Percentiles rank a stretch among this genome's conserved stretches.
Evolutionary conservation across 2,113 vertebrate species (phyloP).

Genomic region (Ovis aries): DNA sequence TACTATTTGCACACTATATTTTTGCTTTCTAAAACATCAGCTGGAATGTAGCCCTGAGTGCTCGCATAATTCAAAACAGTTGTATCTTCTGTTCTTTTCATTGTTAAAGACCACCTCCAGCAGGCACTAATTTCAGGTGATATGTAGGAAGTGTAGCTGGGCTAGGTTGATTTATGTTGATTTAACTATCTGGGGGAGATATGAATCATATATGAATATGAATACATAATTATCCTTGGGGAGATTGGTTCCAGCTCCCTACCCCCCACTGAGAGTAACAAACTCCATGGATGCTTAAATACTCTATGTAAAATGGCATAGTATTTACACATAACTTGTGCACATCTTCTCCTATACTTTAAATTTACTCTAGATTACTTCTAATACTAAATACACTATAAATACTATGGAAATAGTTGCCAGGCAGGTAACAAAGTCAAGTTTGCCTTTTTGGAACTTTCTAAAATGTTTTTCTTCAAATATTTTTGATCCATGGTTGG

Average conservation of each 20-base stretch:
- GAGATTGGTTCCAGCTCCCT: background rate
- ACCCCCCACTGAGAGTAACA: background rate
- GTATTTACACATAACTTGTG: background rate
- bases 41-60: background rate
- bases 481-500: background rate
- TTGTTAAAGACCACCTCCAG: background rate
- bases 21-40: conserved; percentile 32
- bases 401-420: background rate
- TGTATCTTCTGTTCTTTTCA: background rate
- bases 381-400: background rate
- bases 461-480: background rate
- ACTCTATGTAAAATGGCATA: background rate
- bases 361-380: background rate
- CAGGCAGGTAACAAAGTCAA: background rate
- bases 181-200: background rate
- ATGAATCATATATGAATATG: background rate
- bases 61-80: background rate
- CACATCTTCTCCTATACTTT: background rate
- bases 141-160: background rate
- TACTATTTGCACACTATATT: background rate
- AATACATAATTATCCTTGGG: background rate
- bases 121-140: background rate
- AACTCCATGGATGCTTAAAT: background rate
- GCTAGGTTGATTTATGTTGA: background rate
- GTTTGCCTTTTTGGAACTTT: background rate